phyloP scores from a whole-genome alignment of 2,797 vertebrate genomes.

The Gymnodraco acuticeps region DNA sequence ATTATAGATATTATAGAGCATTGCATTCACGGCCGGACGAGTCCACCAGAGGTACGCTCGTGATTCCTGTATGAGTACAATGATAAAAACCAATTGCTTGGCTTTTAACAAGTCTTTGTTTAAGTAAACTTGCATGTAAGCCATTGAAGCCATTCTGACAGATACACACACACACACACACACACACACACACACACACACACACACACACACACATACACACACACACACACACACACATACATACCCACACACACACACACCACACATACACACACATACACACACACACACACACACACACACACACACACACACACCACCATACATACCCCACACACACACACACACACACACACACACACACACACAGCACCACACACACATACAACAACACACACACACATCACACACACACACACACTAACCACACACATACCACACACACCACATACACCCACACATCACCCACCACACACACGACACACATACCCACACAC shows the following conservation, averaged over 20 bases:
- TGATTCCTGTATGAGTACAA: no score
- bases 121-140: not conserved
- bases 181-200: no score
- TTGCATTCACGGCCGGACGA: no score
- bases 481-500: no score
- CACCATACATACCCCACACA: constrained; percentile 13
- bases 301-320: constrained; percentile 20
- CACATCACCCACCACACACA: not conserved
- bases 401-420: constrained; percentile 7
- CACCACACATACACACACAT: no score
- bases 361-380: constrained; percentile 11
- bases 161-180: not conserved
- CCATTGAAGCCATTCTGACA: not conserved
- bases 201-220: no score
- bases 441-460: constrained; percentile 6
- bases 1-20: no score
- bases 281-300: not conserved
- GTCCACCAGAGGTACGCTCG: no score
- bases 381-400: constrained; percentile 16
- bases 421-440: constrained; percentile 3
- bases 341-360: constrained; percentile 16
- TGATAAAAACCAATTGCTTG: no score
- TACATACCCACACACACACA: no score
- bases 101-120: not conserved
- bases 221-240: no score